A percentile compares a stretch with the other conserved stretches of the same genome.
phyloP scores from a whole-genome alignment of 2,113 vertebrate species.

The Brachionichthys hirsutus region DNA sequence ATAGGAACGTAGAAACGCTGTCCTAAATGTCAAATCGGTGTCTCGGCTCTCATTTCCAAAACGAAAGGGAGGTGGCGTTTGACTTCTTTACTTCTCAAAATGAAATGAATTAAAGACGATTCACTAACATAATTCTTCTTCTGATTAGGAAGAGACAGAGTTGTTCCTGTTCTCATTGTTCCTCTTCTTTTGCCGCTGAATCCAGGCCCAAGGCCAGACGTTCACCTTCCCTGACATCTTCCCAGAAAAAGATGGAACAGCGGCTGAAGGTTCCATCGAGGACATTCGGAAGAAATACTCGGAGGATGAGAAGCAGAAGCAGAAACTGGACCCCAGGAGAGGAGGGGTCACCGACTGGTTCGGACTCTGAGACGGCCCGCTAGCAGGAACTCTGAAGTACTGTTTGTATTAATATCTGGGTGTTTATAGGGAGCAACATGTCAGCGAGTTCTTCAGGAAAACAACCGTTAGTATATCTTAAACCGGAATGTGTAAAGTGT shows the following conservation, averaged over 20 bases:
- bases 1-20: constrained; percentile 34
- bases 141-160: neutral
- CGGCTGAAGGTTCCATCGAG: constrained; percentile 67
- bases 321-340: constrained; percentile 82
- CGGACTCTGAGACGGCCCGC: constrained; percentile 79
- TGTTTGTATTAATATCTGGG: neutral
- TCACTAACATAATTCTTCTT: constrained; percentile 3
- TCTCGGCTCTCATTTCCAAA: constrained; percentile 5
- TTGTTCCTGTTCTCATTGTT: constrained; percentile 3
- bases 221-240: constrained; percentile 94
- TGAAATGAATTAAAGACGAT: neutral
- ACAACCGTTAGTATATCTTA: constrained; percentile 45
- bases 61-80: constrained; percentile 7
- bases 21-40: constrained; percentile 45
- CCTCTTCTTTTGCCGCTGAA: neutral
- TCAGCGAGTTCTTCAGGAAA: constrained; percentile 55
- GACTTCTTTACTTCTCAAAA: neutral
- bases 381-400: constrained; percentile 12
- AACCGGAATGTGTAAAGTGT: constrained; percentile 31
- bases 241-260: constrained; percentile 71
- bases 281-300: constrained; percentile 77
- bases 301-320: constrained; percentile 80
- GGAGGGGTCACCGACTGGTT: constrained; percentile 91
- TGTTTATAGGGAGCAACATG: constrained; percentile 34
- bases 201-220: constrained; percentile 86